These are phyloP conservation scores for Capra hircus DNA, from an alignment of 2,113 vertebrate species.

Conservation along the genomic window DNA sequence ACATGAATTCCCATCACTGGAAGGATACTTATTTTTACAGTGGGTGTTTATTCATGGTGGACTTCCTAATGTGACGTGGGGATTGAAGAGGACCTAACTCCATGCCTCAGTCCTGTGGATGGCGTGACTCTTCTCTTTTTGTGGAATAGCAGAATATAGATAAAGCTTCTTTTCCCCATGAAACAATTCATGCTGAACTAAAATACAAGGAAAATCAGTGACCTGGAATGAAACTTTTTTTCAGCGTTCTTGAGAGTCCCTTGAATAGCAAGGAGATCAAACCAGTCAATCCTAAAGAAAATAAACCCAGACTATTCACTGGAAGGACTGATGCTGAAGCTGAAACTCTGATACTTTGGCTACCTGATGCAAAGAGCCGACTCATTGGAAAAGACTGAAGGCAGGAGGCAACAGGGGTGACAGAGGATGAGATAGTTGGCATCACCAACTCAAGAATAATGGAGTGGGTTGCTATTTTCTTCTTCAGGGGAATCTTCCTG, in stretches of 20 bases:
- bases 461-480: not conserved
- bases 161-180: not conserved
- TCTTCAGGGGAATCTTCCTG: not conserved
- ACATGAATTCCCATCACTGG: not conserved
- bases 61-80: not conserved
- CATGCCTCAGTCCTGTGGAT: not conserved
- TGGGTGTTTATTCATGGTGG: not conserved
- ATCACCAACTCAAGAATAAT: not conserved
- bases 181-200: conserved; percentile 32
- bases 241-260: not conserved
- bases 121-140: not conserved
- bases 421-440: not conserved
- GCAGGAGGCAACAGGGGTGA: not conserved
- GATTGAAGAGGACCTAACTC: not conserved
- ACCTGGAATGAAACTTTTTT: conserved; percentile 33
- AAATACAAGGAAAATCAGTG: conserved; percentile 39
- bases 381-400: not conserved
- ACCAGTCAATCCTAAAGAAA: not conserved
- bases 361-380: not conserved
- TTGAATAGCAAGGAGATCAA: not conserved
- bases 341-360: not conserved
- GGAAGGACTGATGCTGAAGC: not conserved
- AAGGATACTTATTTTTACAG: not conserved
- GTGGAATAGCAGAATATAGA: not conserved
- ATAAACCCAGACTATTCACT: not conserved